These are phyloP conservation scores for Perccottus glenii DNA, from an alignment of 2,113 vertebrate species.

Conservation along the genomic window DNA sequence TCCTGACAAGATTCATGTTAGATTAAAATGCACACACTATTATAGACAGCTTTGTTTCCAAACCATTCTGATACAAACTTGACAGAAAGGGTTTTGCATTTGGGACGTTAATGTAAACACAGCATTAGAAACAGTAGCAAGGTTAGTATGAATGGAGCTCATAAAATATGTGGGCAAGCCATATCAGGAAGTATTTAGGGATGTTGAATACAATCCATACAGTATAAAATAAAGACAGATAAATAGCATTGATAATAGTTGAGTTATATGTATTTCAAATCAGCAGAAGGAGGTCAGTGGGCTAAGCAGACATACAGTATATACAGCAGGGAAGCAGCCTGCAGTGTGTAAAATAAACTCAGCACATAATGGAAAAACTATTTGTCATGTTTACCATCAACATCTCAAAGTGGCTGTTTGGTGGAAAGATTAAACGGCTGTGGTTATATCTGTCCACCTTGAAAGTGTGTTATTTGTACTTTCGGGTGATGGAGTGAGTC, in stretches of 20 bases:
- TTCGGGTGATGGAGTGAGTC: not conserved
- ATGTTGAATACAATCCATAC: not conserved
- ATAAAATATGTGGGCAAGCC: not conserved
- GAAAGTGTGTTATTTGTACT: not conserved
- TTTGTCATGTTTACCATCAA: not conserved
- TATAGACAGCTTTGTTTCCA: no score
- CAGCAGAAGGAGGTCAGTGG: slow-evolving; percentile 1
- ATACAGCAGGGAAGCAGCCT: no score
- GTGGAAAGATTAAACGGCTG: not conserved
- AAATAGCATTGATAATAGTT: not conserved
- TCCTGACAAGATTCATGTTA: no score
- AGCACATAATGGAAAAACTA: not conserved
- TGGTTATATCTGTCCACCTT: not conserved
- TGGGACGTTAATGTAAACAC: not conserved
- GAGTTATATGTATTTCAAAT: not conserved
- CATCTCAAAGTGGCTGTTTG: not conserved
- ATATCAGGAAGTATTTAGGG: not conserved
- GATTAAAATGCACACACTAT: no score
- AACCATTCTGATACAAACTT: no score
- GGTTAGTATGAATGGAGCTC: not conserved
- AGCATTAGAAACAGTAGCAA: not conserved
- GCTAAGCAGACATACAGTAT: not conserved
- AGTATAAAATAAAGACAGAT: not conserved
- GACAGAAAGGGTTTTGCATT: not conserved
- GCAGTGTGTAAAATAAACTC: not conserved